Evolutionary conservation across 2,888 invertebrate species (phyloP), one percentile per base, ranked within the genome.

Genomic region (Drosophila leonis): DNA sequence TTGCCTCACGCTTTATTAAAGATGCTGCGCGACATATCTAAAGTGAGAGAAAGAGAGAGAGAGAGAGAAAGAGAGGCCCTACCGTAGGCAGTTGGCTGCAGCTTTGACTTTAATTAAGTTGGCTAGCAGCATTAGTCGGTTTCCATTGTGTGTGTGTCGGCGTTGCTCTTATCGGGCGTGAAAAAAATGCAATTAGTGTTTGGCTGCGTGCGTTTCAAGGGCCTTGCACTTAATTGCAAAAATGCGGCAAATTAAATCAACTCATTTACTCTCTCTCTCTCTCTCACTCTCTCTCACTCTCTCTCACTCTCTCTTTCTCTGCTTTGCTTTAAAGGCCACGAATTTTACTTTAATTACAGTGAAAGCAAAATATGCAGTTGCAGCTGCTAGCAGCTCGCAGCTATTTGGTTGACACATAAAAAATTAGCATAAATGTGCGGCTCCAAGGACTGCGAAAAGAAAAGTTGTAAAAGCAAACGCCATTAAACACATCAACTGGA

Each of bases 401-500:
- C 72, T 72, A 56, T 72, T 70, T 64, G 65, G 44, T 62, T 77
- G 73, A 72, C 80, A 79, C 72, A 88, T 79, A 61, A 84, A 70
- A 89, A 89, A 84, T 84, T 84, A 84, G 85, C 90, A 84, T 89
- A 84, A 84, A 82, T 85, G 72, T 77, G 52, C 72, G 70, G 41
- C 46, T 59, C 39, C 49, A 48, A 62, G 60, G 48, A 49, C 69
- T 41, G 65, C 55, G 37, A 73, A 70, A 76, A 72, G 65, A 66
- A 80, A 88, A 88, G 84, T 81, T 88, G 90, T 90, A 87, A 90
- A 87, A 88, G 82, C 84, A 83, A 88, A 90, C 81, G 86, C 88
- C 88, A 90, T 90, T 90, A 85, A 85, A 86, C 83, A 88, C 88
- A 88, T 90, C 90, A 85, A 88, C 81, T 88, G 88, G 90, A 88